Percentiles rank a stretch among this genome's conserved stretches.
Conservation (phyloP, 2,113 vertebrate genomes). For the Salvator merianae region DNA sequence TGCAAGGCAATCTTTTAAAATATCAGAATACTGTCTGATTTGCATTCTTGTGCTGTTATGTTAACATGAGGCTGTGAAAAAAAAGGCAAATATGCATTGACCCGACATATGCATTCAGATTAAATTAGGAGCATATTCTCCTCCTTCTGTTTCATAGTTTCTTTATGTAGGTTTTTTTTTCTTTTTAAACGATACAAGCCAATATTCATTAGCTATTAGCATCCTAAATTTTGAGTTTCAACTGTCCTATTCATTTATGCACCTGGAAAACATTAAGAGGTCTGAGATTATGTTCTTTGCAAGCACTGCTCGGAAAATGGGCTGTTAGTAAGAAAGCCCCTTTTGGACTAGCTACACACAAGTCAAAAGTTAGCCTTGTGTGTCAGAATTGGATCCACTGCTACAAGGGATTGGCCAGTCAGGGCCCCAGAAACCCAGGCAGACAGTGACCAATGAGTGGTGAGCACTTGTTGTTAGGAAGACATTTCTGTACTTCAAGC, state of each 20-base stretch:
- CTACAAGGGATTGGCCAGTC: no score
- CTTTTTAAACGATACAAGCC: constrained; percentile 34
- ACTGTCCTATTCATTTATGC: background rate
- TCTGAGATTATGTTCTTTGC: background rate
- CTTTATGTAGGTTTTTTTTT: constrained; percentile 50
- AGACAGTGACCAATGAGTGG: no score
- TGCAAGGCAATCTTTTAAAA: background rate
- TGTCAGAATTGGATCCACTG: no score
- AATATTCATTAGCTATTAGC: constrained; percentile 10
- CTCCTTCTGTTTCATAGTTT: constrained; percentile 53
- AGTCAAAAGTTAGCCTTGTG: no score
- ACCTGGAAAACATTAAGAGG: constrained; percentile 34
- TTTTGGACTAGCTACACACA: no score
- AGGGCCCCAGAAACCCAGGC: no score
- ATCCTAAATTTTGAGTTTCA: constrained; percentile 29
- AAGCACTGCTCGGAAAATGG: background rate
- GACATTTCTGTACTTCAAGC: no score
- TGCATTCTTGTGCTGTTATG: background rate
- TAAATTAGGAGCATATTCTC: constrained; percentile 35
- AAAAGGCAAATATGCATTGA: constrained; percentile 3
- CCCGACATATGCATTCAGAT: constrained; percentile 43
- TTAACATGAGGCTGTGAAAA: constrained; percentile 35
- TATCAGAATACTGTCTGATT: background rate
- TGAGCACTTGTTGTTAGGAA: no score
- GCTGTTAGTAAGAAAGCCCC: background rate